phyloP scores from a whole-genome alignment of 2,797 vertebrate genomes.

The Parambassis ranga region DNA sequence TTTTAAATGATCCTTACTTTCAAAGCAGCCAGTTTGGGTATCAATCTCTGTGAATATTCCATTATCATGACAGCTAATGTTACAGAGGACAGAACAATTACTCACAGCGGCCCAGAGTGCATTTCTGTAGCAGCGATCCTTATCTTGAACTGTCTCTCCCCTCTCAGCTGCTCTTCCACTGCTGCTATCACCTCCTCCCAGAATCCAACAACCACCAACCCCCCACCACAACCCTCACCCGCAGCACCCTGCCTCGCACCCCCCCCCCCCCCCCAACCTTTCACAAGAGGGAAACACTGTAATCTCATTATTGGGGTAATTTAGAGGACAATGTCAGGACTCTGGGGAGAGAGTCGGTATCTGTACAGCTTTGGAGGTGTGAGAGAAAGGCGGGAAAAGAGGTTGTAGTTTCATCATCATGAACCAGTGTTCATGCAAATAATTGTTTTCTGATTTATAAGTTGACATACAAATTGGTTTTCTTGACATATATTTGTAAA shows the following conservation, averaged over 20 bases:
- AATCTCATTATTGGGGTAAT: constrained; percentile 88
- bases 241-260: neutral
- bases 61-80: constrained; percentile 81
- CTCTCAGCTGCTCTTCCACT: constrained; percentile 53
- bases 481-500: neutral
- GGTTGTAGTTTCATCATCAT: neutral
- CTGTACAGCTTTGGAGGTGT: constrained; percentile 28
- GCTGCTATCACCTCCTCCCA: constrained; percentile 81
- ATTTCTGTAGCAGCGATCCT: constrained; percentile 79
- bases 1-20: constrained; percentile 71
- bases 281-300: constrained; percentile 72
- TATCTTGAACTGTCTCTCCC: constrained; percentile 78
- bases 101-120: constrained; percentile 74
- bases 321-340: constrained; percentile 82
- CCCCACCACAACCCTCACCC: constrained; percentile 14
- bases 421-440: neutral
- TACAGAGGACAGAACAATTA: constrained; percentile 82
- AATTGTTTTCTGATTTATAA: neutral
- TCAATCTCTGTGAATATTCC: constrained; percentile 79
- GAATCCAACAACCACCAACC: constrained; percentile 55
- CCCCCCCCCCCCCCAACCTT: constrained; percentile 44
- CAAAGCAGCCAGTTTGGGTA: constrained; percentile 55
- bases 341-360: constrained; percentile 54
- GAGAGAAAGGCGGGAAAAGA: neutral
- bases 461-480: neutral